A percentile compares a stretch with the other conserved stretches of the same genome.
Conservation (phyloP, 2,113 vertebrate species). For the Nothobranchius furzeri region DNA sequence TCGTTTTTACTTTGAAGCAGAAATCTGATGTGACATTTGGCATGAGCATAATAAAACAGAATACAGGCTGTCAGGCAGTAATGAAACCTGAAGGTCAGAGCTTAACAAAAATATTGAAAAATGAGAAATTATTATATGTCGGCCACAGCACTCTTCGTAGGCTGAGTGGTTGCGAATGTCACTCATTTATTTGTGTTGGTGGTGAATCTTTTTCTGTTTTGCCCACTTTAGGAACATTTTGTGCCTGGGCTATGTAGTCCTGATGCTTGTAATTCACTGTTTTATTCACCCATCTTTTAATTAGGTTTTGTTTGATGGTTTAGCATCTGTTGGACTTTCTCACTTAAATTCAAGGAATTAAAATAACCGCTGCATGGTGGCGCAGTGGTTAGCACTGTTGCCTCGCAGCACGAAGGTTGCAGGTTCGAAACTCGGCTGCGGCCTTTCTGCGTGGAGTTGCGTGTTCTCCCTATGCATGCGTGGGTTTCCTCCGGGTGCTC, state of each 20-base stretch:
- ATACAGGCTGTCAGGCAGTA: no score
- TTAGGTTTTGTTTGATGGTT: constrained; percentile 23
- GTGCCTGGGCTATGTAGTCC: no score
- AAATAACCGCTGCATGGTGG: constrained; percentile 7
- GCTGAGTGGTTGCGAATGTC: constrained; percentile 20
- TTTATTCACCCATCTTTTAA: constrained; percentile 22
- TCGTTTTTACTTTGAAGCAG: neutral
- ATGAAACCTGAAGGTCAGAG: neutral
- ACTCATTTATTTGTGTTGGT: constrained; percentile 10
- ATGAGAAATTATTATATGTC: constrained; percentile 9
- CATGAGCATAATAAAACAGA: neutral
- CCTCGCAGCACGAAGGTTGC: no score
- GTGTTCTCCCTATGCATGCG: no score
- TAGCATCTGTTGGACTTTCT: constrained; percentile 25
- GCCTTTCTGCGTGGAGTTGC: no score
- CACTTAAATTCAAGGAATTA: constrained; percentile 24
- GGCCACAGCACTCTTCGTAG: constrained; percentile 10
- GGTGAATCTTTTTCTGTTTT: constrained; percentile 18
- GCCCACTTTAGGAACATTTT: no score
- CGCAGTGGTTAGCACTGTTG: no score
- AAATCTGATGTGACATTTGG: neutral
- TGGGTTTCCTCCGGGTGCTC: no score
- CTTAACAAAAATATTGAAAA: constrained; percentile 9
- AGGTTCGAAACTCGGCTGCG: no score
- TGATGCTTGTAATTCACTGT: neutral